Base-by-base conservation (phyloP, 2,888 invertebrate species). In the Leptarthrus brevirostris region DNA sequence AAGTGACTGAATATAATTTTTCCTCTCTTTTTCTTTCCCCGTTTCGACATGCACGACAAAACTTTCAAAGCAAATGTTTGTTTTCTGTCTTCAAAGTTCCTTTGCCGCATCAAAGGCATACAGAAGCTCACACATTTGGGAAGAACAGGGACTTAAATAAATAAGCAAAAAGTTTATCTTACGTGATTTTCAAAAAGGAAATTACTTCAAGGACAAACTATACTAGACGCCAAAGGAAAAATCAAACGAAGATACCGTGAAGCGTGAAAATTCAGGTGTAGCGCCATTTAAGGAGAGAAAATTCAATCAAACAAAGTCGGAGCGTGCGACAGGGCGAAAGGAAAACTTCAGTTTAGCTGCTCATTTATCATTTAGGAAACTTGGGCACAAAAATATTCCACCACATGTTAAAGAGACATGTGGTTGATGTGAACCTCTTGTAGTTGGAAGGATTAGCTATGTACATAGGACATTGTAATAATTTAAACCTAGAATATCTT, bases 51-150 rank as follows among this genome's bases (percentile, higher is more conserved):
- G 36, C 58, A 16, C 20, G 58, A 36, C 34, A 58, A 58, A 58
- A 34, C 58, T 58, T 58, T 58, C 36, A 58, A 58, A 58, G 58
- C 36, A 58, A 58, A 58, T 58, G 58, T 58, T 58, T 58, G 58
- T 58, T 36, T 58, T 58, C 58, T 36, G 58, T 36, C 36, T 36
- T 36, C 58, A 58, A 58, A 36, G 58, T 58, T 58, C 18, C 58
- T 58, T 36, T 58, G 40, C 36, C 58, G 58, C 58, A 58, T 58
- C 58, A 20, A 58, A 58, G 58, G 34, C 36, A 58, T 30, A 58
- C 58, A 58, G 20, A 34, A 18, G 40, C 36, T 58, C 36, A 58
- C 58, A 58, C 58, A 36, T 58, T 58, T 58, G 36, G 58, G 5
- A 58, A 20, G 58, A 58, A 36, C 34, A 30, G 34, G 58, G 36